Percentiles rank a stretch among this genome's conserved stretches.
Evolutionary conservation across 2,113 vertebrate genomes (phyloP).

Genomic region (Chaenogobius annularis): DNA sequence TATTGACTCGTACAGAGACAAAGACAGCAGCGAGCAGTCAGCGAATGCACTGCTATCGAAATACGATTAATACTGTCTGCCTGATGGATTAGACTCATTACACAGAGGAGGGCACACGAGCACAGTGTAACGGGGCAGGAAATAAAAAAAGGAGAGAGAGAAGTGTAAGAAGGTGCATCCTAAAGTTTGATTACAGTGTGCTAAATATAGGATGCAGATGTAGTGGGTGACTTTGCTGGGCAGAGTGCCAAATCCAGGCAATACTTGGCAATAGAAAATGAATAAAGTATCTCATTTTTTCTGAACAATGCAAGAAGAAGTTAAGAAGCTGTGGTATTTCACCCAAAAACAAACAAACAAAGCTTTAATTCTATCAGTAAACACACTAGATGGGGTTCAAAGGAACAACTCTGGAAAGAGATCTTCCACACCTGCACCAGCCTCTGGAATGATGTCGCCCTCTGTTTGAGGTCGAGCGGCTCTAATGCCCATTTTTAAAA

Average conservation of each 20-base stretch:
- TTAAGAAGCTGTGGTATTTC: neutral
- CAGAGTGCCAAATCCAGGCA: neutral
- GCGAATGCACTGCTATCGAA: conserved; percentile 72
- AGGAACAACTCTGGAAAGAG: too few relatives aligned
- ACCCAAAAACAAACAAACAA: too few relatives aligned
- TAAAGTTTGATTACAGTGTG: conserved; percentile 1
- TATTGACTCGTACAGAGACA: conserved; percentile 68
- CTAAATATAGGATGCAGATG: conserved; percentile 7
- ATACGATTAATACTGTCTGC: conserved; percentile 76
- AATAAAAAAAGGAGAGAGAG: conserved; percentile 22
- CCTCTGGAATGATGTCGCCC: too few relatives aligned
- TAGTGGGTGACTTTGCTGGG: conserved; percentile 1
- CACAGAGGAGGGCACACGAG: conserved; percentile 44
- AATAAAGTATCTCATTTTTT: neutral
- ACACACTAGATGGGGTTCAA: too few relatives aligned
- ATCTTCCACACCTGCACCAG: too few relatives aligned
- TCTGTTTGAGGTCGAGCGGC: too few relatives aligned
- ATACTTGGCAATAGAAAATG: neutral
- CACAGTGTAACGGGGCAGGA: conserved; percentile 24
- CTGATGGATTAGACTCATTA: conserved; percentile 79
- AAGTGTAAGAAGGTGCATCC: conserved; percentile 3
- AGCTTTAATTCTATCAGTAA: too few relatives aligned
- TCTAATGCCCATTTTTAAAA: neutral
- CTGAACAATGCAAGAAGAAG: neutral
- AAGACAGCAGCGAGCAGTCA: conserved; percentile 65